These are phyloP conservation scores for Ectemnius cavifrons DNA, from an alignment of 2,888 invertebrate genomes.

Conservation along the genomic window DNA sequence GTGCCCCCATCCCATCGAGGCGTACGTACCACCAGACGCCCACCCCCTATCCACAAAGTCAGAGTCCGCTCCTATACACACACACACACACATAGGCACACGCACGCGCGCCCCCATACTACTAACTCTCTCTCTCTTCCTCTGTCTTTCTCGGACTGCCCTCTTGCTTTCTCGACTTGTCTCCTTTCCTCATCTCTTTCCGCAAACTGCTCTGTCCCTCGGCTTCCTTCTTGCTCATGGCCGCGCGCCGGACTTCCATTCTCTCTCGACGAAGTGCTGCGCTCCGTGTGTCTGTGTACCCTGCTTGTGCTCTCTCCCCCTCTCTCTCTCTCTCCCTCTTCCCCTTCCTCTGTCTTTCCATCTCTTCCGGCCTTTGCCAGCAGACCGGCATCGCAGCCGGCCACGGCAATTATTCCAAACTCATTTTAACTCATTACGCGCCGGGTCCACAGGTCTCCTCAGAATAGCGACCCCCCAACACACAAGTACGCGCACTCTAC, in stretches of 20 bases:
- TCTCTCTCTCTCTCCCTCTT: constrained; percentile 41
- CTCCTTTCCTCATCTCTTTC: constrained; percentile 21
- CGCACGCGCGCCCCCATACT: too few species aligned
- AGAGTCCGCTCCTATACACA: too few species aligned
- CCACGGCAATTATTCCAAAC: constrained; percentile 66
- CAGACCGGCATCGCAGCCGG: constrained; percentile 37
- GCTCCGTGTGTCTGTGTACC: too few species aligned
- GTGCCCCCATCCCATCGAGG: constrained; percentile 36
- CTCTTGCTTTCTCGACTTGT: constrained; percentile 1
- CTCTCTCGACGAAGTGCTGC: background rate
- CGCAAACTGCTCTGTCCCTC: constrained; percentile 8
- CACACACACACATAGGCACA: too few species aligned
- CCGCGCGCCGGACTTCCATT: too few species aligned
- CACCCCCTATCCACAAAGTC: constrained; percentile 52
- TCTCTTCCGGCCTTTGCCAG: constrained; percentile 49
- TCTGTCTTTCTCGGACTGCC: constrained; percentile 13
- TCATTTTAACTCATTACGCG: constrained; percentile 69
- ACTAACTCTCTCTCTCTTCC: constrained; percentile 25
- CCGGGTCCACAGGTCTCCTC: constrained; percentile 46
- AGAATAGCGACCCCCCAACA: constrained; percentile 57
- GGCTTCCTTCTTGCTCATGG: too few species aligned
- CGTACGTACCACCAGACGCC: constrained; percentile 36
- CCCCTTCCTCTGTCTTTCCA: constrained; percentile 42
- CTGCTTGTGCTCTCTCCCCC: constrained; percentile 14
- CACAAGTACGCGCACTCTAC: constrained; percentile 37